Evolutionary conservation across 2,797 vertebrate genomes (phyloP).

Genomic region (Melanitta fusca): DNA sequence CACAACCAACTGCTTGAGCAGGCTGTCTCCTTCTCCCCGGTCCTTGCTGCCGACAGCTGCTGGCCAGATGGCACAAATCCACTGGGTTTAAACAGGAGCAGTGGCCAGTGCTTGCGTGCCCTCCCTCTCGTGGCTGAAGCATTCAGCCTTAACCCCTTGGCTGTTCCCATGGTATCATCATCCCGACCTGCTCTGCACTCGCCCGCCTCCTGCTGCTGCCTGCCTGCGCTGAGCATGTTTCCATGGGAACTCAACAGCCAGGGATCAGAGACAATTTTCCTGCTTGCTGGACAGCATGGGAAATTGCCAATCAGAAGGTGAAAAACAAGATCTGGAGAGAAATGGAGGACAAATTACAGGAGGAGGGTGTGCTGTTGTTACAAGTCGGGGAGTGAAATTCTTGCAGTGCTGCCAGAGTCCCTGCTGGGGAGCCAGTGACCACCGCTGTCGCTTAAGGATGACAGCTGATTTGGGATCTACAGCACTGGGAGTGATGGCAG

Average conservation of each 20-base stretch:
- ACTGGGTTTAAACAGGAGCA: not conserved
- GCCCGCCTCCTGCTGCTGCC: constrained; percentile 77
- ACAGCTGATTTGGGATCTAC: not conserved
- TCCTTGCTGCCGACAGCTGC: not conserved
- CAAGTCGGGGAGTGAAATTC: not conserved
- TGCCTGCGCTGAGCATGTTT: constrained; percentile 84
- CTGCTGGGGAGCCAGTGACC: not conserved
- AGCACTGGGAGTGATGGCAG: not conserved
- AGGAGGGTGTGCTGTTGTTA: not conserved
- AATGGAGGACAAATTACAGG: not conserved
- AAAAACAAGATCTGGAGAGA: constrained; percentile 28
- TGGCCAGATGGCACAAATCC: constrained; percentile 11
- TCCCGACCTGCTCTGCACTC: not conserved
- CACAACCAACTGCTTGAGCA: not conserved
- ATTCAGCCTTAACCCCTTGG: not conserved
- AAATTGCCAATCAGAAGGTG: constrained; percentile 54
- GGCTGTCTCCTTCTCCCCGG: not conserved
- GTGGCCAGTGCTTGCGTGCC: not conserved
- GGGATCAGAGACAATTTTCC: constrained; percentile 67
- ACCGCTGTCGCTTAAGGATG: not conserved
- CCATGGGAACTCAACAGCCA: constrained; percentile 85
- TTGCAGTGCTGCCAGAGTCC: not conserved
- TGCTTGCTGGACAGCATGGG: constrained; percentile 56
- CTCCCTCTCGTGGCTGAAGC: not conserved
- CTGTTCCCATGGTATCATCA: not conserved